Conservation (phyloP, 2,113 vertebrate genomes). For the Heteronetta atricapilla region DNA sequence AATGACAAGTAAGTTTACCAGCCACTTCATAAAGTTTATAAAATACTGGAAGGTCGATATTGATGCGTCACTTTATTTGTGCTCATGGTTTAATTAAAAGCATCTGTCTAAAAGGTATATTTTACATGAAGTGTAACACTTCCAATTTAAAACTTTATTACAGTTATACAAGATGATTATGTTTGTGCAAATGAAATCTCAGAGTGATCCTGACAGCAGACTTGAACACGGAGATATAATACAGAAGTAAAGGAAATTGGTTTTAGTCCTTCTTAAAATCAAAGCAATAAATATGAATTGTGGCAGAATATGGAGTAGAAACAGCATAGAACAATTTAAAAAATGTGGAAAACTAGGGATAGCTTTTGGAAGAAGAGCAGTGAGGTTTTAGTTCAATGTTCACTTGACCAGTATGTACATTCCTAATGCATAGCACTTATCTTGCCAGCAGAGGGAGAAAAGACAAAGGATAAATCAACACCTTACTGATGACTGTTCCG, state of each 20-base stretch:
- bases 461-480: background rate
- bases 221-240: background rate
- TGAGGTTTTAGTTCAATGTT: background rate
- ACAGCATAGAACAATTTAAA: background rate
- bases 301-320: background rate
- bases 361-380: background rate
- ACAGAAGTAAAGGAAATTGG: background rate
- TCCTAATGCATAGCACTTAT: background rate
- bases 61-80: background rate
- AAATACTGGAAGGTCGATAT: background rate
- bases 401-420: too few relatives aligned
- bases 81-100: background rate
- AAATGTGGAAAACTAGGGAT: fast-evolving
- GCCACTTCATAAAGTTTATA: background rate
- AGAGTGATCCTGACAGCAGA: background rate
- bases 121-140: background rate
- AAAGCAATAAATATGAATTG: background rate
- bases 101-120: background rate
- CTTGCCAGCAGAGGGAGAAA: background rate
- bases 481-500: background rate
- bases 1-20: background rate
- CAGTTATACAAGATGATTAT: background rate
- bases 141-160: background rate
- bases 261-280: background rate
- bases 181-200: background rate